Evolutionary conservation across 2,113 vertebrate species (phyloP), one percentile per base, ranked within the genome.

Genomic region (Nicator chloris): DNA sequence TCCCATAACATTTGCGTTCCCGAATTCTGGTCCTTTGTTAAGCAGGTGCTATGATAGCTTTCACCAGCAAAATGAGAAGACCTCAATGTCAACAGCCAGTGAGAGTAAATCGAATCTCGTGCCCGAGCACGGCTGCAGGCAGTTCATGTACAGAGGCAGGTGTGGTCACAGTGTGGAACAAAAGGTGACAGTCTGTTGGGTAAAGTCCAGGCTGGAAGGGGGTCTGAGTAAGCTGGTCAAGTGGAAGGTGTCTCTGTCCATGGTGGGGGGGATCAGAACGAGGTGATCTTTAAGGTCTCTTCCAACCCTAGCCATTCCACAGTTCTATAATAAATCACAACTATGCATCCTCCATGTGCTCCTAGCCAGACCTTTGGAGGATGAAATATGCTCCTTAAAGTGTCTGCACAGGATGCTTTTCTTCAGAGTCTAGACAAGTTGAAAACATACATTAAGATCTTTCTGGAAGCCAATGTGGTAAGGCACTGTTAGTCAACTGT

Each of bases 401-500:
- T 10, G 5, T 3, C 1, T 10, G 15, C 2, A 0, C 12, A 27
- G 37, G 24, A 71, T 35, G 12, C 18, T 54, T 37, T 51, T 47
- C 33, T 88, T 86, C 44, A 56, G 11, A 10, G 22, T 24, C 19
- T 21, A 5, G 47, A 30, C 42, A 66, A 75, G 44, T 2, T 28
- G 39, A 70, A 85, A 78, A 33, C 5, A 31, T 23, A 23, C 0
- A 0, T 35, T 27, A 28, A 69, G 26, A n/a, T 4, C 3, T n/a
- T 92, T 78, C 54, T 51, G 42, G 56, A 78, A 88, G 20, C 11
- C 28, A 35, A 17, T 19, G n/a, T 18, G 2, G 23, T 27, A 31
- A 85, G 7, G 20, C 13, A 37, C 21, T 31, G 5, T 15, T 63
- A 50, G 10, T 31, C 39, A 73, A 26, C 17, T 56, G 3, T 39